phyloP scores from a whole-genome alignment of 2,888 invertebrate species.

The Hoplodrina ambigua region DNA sequence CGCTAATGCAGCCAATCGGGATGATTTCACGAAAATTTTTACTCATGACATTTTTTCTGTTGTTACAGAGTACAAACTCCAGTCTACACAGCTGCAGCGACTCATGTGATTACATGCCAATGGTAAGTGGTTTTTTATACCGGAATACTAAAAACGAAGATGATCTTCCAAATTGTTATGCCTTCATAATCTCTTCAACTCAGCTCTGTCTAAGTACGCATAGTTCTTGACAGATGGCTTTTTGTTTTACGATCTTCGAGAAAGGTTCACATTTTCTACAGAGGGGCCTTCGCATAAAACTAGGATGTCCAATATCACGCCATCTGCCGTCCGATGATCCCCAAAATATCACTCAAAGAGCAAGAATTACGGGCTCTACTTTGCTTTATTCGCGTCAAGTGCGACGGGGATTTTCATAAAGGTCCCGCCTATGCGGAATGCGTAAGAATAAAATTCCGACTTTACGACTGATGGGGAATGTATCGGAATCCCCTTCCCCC shows the following conservation, averaged over 20 bases:
- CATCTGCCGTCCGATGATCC: slow-evolving; percentile 85
- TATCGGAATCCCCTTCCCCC: slow-evolving; percentile 66
- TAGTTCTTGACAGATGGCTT: slow-evolving; percentile 79
- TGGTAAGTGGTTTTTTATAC: slow-evolving; percentile 60
- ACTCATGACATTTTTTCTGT: slow-evolving; percentile 42
- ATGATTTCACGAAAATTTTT: not conserved
- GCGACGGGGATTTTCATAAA: slow-evolving; percentile 80
- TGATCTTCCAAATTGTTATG: slow-evolving; percentile 2
- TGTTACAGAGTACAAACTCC: slow-evolving; percentile 66
- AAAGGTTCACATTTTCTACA: slow-evolving; percentile 76
- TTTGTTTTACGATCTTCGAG: slow-evolving; percentile 81
- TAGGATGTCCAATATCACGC: slow-evolving; percentile 84
- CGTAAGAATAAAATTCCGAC: slow-evolving; percentile 75
- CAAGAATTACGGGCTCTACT: slow-evolving; percentile 83
- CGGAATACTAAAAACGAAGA: not conserved
- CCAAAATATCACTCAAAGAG: slow-evolving; percentile 83
- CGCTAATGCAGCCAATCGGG: not conserved
- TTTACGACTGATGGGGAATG: slow-evolving; percentile 76
- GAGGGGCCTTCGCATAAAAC: slow-evolving; percentile 81
- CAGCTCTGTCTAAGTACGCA: slow-evolving; percentile 62
- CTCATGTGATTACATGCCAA: slow-evolving; percentile 58
- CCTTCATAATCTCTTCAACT: slow-evolving; percentile 39
- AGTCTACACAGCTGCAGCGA: slow-evolving; percentile 40
- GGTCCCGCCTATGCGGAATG: slow-evolving; percentile 69
- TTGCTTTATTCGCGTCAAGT: slow-evolving; percentile 73